Percentiles rank a stretch among this genome's conserved stretches.
Evolutionary conservation across 2,797 vertebrate genomes (phyloP).

Genomic region (Phataginus tricuspis): DNA sequence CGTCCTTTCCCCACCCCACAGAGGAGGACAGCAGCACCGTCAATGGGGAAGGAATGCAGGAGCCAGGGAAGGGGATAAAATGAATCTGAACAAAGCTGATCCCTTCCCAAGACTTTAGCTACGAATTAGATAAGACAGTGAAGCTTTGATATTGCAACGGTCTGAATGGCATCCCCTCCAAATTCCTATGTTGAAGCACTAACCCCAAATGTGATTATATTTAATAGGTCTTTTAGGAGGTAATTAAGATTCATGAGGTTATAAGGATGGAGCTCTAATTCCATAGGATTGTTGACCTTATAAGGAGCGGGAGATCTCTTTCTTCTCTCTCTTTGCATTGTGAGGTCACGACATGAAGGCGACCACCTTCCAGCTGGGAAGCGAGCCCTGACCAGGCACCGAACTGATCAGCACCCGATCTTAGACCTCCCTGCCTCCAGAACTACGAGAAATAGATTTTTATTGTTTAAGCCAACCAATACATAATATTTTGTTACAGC

Average conservation of each 20-base stretch:
- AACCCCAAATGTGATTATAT: not conserved
- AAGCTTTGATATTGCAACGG: not conserved
- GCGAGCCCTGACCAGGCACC: not conserved
- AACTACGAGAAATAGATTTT: not conserved
- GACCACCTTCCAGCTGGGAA: not conserved
- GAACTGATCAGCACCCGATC: not conserved
- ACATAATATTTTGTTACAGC: not conserved
- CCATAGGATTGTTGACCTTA: not conserved
- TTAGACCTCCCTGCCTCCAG: not conserved
- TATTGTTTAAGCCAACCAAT: not conserved
- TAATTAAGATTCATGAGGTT: not conserved
- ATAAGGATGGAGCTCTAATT: not conserved
- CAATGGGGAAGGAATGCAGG: not conserved
- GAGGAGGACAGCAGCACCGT: not conserved
- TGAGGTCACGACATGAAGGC: not conserved
- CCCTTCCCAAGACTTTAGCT: not conserved
- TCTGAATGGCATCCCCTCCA: not conserved
- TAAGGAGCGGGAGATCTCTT: not conserved
- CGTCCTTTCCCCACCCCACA: not conserved
- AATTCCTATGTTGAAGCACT: not conserved
- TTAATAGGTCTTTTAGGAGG: not conserved
- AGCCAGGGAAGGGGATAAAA: not conserved
- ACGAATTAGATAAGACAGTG: not conserved
- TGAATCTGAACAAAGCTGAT: not conserved
- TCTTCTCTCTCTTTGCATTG: not conserved